Conservation (phyloP, 2,113 vertebrate genomes). For the Anarhynchus alexandrinus region DNA sequence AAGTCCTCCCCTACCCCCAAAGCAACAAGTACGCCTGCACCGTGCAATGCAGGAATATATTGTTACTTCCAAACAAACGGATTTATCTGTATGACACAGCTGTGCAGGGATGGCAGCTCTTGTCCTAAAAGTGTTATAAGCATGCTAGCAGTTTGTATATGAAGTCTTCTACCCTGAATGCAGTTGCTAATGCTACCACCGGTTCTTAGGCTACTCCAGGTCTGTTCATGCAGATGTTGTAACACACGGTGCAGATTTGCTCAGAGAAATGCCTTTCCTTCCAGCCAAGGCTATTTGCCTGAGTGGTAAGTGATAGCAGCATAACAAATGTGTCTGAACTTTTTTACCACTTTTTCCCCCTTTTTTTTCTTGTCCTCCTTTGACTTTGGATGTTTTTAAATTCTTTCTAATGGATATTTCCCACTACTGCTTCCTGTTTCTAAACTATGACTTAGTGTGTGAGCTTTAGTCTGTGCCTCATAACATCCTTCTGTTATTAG, state of each 20-base stretch:
- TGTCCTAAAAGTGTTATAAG: not conserved
- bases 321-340: fast-evolving
- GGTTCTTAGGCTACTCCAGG: not conserved
- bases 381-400: not conserved
- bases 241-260: not conserved
- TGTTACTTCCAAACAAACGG: not conserved
- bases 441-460: not conserved
- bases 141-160: not conserved
- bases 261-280: not conserved
- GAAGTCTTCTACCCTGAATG: not conserved
- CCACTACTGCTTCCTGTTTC: not conserved
- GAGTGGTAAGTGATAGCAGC: not conserved
- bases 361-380: not conserved
- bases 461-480: not conserved
- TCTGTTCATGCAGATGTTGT: not conserved
- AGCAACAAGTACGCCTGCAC: not conserved
- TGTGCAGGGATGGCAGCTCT: not conserved
- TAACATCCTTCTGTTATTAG: not conserved
- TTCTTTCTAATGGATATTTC: not conserved
- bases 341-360: not conserved
- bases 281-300: not conserved
- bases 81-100: not conserved
- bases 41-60: not conserved
- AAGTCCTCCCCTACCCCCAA: not conserved
- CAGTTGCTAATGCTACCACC: not conserved